These are phyloP conservation scores for Pseudomugil gertrudae DNA, from an alignment of 2,797 vertebrate genomes.

Conservation along the genomic window DNA sequence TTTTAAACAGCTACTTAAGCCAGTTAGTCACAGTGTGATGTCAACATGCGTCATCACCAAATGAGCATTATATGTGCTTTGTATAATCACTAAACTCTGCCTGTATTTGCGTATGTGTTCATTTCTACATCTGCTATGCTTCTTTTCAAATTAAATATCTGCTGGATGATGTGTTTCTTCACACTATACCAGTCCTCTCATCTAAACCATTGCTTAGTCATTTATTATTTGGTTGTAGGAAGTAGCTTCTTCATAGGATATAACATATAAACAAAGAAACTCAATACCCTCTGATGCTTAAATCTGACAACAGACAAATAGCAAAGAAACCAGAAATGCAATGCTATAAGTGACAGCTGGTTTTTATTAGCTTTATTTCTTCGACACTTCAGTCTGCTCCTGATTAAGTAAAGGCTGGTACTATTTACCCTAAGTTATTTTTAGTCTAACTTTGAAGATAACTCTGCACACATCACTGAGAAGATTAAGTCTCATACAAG, in stretches of 20 bases:
- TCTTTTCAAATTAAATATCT: background rate
- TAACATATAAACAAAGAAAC: no score
- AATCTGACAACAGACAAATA: slow-evolving; percentile 11
- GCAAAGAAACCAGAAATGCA: slow-evolving; percentile 26
- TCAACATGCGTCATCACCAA: slow-evolving; percentile 36
- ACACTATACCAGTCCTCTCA: slow-evolving; percentile 19
- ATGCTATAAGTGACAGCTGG: slow-evolving; percentile 22
- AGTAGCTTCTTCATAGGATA: slow-evolving; percentile 15
- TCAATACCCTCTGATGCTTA: background rate
- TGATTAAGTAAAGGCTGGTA: background rate
- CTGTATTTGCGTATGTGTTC: background rate
- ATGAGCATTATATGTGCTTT: slow-evolving; percentile 12
- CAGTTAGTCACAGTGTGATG: slow-evolving; percentile 52
- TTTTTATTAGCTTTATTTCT: slow-evolving; percentile 13
- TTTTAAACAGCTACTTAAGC: slow-evolving; percentile 41
- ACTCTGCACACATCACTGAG: background rate
- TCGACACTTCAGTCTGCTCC: background rate
- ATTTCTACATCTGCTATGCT: background rate
- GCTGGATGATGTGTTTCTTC: slow-evolving; percentile 29
- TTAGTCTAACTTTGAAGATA: background rate
- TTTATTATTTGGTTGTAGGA: slow-evolving; percentile 15
- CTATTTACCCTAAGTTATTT: background rate
- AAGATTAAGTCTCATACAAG: background rate
- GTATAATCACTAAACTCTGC: slow-evolving; percentile 17
- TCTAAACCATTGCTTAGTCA: slow-evolving; percentile 11